Evolutionary conservation across 35 echinoderm and acorn worm species (phyloP).

Genomic region (Patiria miniata): DNA sequence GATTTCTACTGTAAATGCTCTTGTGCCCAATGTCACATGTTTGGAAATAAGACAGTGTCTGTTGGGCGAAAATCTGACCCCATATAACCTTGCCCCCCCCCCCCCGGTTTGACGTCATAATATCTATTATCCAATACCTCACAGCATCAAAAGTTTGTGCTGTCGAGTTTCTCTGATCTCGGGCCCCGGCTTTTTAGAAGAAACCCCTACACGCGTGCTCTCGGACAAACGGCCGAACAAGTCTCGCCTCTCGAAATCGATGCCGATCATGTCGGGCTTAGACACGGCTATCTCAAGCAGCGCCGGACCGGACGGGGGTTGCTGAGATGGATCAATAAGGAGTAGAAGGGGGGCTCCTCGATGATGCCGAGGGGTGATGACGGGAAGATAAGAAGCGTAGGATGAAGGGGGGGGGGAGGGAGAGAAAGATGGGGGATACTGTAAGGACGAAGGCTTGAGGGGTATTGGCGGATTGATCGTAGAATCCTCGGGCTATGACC

Average conservation of each 20-base stretch:
- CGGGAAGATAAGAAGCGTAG: not conserved
- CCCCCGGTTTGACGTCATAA: too few species aligned
- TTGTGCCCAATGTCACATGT: too few species aligned
- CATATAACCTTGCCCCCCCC: too few species aligned
- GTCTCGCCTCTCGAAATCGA: conserved; percentile 14
- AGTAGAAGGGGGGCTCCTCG: not conserved
- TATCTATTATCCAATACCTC: too few species aligned
- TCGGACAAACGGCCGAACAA: not conserved
- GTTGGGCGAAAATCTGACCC: too few species aligned
- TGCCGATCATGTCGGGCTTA: conserved; percentile 9
- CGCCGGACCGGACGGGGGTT: not conserved
- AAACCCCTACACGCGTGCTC: not conserved
- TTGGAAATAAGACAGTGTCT: too few species aligned
- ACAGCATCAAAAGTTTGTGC: too few species aligned
- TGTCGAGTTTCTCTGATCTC: too few species aligned
- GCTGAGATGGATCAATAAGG: conserved; percentile 20
- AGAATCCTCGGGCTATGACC: not conserved
- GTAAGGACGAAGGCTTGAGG: not conserved
- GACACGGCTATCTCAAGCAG: conserved; percentile 20
- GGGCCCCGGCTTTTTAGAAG: too few species aligned
- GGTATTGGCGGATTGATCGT: not conserved
- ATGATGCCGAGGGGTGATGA: not conserved
- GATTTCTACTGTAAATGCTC: too few species aligned
- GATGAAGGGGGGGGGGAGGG: too few species aligned
- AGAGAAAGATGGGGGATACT: conserved; percentile 3